phyloP scores from a whole-genome alignment of 2,888 invertebrate species.

The Caradrina kadenii region DNA sequence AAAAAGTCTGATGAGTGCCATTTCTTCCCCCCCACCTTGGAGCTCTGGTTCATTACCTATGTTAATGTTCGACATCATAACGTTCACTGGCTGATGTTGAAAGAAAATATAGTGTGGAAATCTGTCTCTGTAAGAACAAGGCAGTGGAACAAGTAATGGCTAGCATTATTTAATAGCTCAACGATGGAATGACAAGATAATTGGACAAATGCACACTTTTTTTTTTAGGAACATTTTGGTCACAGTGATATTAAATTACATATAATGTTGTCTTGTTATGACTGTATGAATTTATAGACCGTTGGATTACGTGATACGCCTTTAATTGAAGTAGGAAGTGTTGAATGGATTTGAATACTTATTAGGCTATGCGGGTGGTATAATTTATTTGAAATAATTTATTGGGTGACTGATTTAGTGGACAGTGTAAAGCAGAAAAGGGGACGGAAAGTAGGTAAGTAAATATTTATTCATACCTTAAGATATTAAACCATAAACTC shows the following conservation, averaged over 20 bases:
- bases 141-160: too few relatives aligned
- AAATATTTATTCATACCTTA: not conserved
- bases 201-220: not conserved
- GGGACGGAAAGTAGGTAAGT: not conserved
- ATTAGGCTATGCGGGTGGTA: conserved; percentile 11
- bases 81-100: not conserved
- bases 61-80: not conserved
- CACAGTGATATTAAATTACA: conserved; percentile 22
- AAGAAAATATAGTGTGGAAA: not conserved
- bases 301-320: conserved; percentile 25
- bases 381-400: not conserved
- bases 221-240: not conserved
- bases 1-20: too few relatives aligned
- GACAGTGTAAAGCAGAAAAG: not conserved
- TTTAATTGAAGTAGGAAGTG: conserved; percentile 31
- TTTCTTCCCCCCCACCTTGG: too few relatives aligned
- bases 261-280: conserved; percentile 13
- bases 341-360: conserved; percentile 38
- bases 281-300: conserved; percentile 18
- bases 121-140: not conserved
- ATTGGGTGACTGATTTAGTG: not conserved
- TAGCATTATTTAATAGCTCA: conserved; percentile 18
- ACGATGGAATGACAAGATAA: conserved; percentile 5
- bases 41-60: too few relatives aligned
- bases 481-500: conserved; percentile 1